Percentiles rank a stretch among this genome's conserved stretches.
These are phyloP conservation scores for Dendrolimus punctatus DNA, from an alignment of 1,140 invertebrate genomes.

Conservation along the genomic window DNA sequence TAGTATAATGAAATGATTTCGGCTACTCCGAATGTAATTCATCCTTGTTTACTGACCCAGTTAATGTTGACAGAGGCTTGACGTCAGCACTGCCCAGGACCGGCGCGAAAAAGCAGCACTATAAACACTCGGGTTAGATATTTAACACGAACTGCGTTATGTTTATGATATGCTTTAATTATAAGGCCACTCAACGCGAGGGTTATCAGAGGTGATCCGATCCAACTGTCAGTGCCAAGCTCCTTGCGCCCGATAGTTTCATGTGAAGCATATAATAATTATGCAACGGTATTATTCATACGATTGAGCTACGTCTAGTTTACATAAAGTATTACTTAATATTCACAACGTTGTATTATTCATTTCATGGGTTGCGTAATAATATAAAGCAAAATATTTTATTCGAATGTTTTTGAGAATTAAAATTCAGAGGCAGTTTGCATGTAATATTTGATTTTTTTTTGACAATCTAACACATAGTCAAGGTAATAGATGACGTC, in stretches of 20 bases:
- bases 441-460: no score
- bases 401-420: no score
- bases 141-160: conserved; percentile 22
- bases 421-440: no score
- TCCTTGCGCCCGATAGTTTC: neutral
- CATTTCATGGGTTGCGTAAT: no score
- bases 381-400: no score
- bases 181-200: conserved; percentile 10
- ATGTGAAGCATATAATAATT: no score
- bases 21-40: conserved; percentile 40
- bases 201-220: conserved; percentile 7
- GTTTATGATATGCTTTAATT: conserved; percentile 27
- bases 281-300: no score
- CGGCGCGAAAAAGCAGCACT: conserved; percentile 31
- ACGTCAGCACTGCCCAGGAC: conserved; percentile 46
- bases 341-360: no score
- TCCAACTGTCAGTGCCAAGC: conserved; percentile 1
- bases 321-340: no score
- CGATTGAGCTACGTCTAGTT: no score
- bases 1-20: conserved; percentile 31
- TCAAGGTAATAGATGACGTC: no score
- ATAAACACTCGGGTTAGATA: conserved; percentile 28
- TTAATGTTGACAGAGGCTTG: conserved; percentile 59
- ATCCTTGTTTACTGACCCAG: conserved; percentile 57
- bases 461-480: no score